Conservation (phyloP, 2,888 invertebrate species). For the Pimpla rufipes region DNA sequence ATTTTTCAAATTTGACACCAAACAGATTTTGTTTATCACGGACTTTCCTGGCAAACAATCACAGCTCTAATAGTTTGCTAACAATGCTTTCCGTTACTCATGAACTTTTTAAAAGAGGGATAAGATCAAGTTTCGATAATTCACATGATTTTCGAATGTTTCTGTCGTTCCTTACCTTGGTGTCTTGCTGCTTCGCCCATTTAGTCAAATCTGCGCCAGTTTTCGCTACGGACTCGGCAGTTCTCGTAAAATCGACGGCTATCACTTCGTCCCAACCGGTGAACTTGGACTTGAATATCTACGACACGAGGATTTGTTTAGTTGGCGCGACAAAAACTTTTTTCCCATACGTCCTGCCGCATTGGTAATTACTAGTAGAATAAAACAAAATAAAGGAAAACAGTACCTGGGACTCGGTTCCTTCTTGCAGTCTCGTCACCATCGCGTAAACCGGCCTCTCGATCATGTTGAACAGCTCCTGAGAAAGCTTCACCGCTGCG, state of each 20-base stretch:
- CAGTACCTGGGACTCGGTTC: constrained; percentile 93
- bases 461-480: constrained; percentile 98
- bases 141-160: constrained; percentile 13
- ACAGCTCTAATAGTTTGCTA: too few species aligned
- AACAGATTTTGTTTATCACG: too few species aligned
- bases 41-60: too few species aligned
- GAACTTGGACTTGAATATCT: constrained; percentile 99
- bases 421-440: constrained; percentile 96
- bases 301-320: constrained; percentile 32
- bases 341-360: neutral
- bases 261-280: constrained; percentile 99
- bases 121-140: constrained; percentile 1
- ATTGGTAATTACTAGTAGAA: neutral
- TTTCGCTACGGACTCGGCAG: constrained; percentile 98
- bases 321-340: neutral
- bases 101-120: too few species aligned
- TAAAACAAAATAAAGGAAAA: neutral
- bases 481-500: constrained; percentile 98
- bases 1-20: too few species aligned
- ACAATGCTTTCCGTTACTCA: too few species aligned
- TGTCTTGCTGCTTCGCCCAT: constrained; percentile 96
- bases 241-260: constrained; percentile 99
- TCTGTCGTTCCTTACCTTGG: constrained; percentile 87
- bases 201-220: constrained; percentile 98
- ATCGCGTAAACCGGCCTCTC: constrained; percentile 94